Percentiles rank a stretch among this genome's conserved stretches.
These are phyloP conservation scores for Melanotaenia nigrans DNA, from an alignment of 2,797 vertebrate genomes.

Conservation along the genomic window DNA sequence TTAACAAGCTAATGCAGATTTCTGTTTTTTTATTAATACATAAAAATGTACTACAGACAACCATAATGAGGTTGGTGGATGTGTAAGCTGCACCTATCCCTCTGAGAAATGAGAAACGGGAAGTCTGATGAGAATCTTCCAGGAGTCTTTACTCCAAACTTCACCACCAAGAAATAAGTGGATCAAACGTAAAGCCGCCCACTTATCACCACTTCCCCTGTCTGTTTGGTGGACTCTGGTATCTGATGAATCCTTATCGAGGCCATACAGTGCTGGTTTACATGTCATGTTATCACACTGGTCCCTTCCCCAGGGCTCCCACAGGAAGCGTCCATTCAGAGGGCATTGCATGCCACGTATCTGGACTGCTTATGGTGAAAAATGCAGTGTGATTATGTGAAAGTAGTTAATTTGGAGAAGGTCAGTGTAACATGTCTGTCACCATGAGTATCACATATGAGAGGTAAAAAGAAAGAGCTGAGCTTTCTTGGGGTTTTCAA, in stretches of 20 bases:
- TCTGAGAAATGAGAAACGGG: constrained; percentile 66
- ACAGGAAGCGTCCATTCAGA: constrained; percentile 76
- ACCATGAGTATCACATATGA: not conserved
- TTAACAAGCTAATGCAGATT: not conserved
- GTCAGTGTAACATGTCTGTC: constrained; percentile 22
- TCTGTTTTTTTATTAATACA: not conserved
- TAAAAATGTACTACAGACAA: not conserved
- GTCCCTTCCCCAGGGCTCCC: constrained; percentile 78
- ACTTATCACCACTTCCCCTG: constrained; percentile 79
- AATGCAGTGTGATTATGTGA: constrained; percentile 27
- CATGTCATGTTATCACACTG: constrained; percentile 76
- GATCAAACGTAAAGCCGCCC: constrained; percentile 73
- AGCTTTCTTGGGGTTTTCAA: not conserved
- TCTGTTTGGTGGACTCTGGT: constrained; percentile 76
- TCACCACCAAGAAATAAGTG: constrained; percentile 67
- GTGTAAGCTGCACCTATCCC: constrained; percentile 39
- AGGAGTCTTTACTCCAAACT: constrained; percentile 60
- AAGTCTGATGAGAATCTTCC: constrained; percentile 72
- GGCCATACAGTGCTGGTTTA: constrained; percentile 78
- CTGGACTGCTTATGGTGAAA: constrained; percentile 44
- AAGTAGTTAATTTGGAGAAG: constrained; percentile 8
- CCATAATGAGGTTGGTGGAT: constrained; percentile 21
- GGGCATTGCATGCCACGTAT: constrained; percentile 69
- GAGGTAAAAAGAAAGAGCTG: not conserved
- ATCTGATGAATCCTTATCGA: constrained; percentile 81